phyloP scores from a whole-genome alignment of 2,797 vertebrate genomes.

The Melanotaenia boesemani region DNA sequence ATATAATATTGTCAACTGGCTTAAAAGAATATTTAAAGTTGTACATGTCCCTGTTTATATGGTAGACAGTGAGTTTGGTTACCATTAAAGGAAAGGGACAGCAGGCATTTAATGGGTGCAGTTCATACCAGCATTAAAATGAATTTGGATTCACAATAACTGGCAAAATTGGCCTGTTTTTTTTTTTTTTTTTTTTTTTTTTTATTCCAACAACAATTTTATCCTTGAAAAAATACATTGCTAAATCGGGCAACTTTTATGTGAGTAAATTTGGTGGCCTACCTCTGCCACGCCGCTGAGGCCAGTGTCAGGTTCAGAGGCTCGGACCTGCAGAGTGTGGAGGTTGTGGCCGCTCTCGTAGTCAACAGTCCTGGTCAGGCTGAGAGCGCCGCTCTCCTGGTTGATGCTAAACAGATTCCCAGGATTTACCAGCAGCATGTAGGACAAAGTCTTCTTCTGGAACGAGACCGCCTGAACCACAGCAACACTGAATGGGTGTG shows the following conservation, averaged over 20 bases:
- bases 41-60: no score
- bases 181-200: no score
- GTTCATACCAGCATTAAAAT: no score
- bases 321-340: slow-evolving; percentile 87
- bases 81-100: no score
- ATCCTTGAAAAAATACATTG: not conserved
- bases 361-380: slow-evolving; percentile 85
- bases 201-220: not conserved
- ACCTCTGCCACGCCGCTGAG: slow-evolving; percentile 90
- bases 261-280: not conserved
- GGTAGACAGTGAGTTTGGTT: no score
- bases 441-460: slow-evolving; percentile 87
- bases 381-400: slow-evolving; percentile 87
- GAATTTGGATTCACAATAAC: no score
- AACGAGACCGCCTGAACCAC: slow-evolving; percentile 90
- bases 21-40: no score
- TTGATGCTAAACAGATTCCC: slow-evolving; percentile 88
- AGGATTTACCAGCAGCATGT: slow-evolving; percentile 87
- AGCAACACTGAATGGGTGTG: slow-evolving; percentile 78
- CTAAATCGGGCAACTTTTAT: not conserved
- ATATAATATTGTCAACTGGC: no score
- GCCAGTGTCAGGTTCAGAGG: slow-evolving; percentile 83
- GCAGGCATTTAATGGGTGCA: no score
- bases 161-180: not conserved
- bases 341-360: slow-evolving; percentile 88